phyloP scores from a whole-genome alignment of 2,888 invertebrate genomes.

The Orgyia antiqua region DNA sequence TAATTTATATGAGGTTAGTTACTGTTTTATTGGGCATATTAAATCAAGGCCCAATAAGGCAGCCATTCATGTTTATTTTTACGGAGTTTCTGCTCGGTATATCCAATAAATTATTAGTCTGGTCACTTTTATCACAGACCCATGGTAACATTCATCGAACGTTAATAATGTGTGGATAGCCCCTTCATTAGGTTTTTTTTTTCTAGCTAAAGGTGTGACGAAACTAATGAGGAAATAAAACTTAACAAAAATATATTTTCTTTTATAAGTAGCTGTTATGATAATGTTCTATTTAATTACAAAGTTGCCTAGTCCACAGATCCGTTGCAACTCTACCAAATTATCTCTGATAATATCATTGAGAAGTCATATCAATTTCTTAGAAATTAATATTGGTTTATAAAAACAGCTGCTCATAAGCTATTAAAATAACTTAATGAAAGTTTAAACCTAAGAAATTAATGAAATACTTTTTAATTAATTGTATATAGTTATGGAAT shows the following conservation, averaged over 20 bases:
- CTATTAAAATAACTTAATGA: no score
- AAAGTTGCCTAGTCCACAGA: no score
- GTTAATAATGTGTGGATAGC: constrained; percentile 48
- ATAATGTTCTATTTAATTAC: no score
- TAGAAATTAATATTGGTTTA: no score
- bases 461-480: no score
- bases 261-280: no score
- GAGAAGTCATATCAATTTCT: no score
- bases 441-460: no score
- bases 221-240: constrained; percentile 5
- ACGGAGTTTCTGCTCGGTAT: constrained; percentile 74
- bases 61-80: constrained; percentile 78
- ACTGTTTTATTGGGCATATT: constrained; percentile 76
- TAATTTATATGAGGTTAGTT: constrained; percentile 78
- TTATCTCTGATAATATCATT: no score
- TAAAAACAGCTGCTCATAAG: no score
- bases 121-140: constrained; percentile 75
- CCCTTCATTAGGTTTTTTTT: constrained; percentile 12
- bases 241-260: constrained; percentile 4
- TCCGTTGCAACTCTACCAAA: no score
- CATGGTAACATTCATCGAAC: constrained; percentile 61
- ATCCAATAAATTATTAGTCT: constrained; percentile 72
- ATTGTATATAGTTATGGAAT: no score
- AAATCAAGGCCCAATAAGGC: constrained; percentile 78
- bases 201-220: constrained; percentile 10